Conservation (phyloP, 2,888 invertebrate species). For the Polyommatus iphigenia region DNA sequence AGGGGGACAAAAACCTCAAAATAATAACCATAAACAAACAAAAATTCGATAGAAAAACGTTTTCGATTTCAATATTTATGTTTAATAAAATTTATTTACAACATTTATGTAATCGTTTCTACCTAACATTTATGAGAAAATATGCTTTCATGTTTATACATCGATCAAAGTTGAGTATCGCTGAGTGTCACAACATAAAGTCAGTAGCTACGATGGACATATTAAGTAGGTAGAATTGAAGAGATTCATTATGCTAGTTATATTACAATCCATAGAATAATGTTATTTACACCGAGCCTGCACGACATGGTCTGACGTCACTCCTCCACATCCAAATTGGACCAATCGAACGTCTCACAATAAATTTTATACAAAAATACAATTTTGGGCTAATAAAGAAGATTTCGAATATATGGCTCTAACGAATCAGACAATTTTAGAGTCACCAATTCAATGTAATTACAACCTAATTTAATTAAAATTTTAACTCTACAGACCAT, state of each 20-base stretch:
- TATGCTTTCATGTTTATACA: slow-evolving; percentile 36
- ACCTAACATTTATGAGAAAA: slow-evolving; percentile 41
- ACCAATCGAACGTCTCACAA: slow-evolving; percentile 60
- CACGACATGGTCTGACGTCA: slow-evolving; percentile 28
- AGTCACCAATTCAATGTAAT: slow-evolving; percentile 45
- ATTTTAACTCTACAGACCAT: slow-evolving; percentile 64
- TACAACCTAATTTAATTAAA: slow-evolving; percentile 50
- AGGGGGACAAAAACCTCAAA: not conserved
- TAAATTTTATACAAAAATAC: slow-evolving; percentile 77
- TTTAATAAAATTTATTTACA: slow-evolving; percentile 67
- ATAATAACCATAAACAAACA: slow-evolving; percentile 11
- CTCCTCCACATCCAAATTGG: slow-evolving; percentile 44
- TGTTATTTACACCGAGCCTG: slow-evolving; percentile 23
- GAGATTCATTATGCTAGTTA: slow-evolving; percentile 36
- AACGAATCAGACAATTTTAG: slow-evolving; percentile 45
- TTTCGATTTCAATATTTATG: slow-evolving; percentile 44
- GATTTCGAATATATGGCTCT: slow-evolving; percentile 37
- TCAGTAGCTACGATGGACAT: slow-evolving; percentile 20
- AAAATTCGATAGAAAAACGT: slow-evolving; percentile 45
- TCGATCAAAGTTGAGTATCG: slow-evolving; percentile 31
- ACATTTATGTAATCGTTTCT: slow-evolving; percentile 44
- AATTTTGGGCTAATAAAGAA: slow-evolving; percentile 58
- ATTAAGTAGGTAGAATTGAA: slow-evolving; percentile 34
- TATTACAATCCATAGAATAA: slow-evolving; percentile 17
- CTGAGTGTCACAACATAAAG: slow-evolving; percentile 31